These are phyloP conservation scores for Lasioglossum lativentre DNA, from an alignment of 2,888 invertebrate genomes.

Conservation along the genomic window DNA sequence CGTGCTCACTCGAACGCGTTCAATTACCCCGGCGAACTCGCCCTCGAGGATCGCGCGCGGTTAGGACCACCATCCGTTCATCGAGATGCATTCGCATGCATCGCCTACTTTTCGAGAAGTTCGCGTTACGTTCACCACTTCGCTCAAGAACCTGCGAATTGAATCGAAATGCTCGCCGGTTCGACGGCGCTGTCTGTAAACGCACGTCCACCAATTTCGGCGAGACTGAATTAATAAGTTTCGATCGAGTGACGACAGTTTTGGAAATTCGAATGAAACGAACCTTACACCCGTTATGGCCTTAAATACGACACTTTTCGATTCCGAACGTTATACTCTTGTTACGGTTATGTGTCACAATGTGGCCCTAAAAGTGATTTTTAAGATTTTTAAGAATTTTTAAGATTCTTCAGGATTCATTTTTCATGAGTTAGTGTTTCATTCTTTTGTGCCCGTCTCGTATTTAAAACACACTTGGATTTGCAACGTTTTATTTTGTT, in stretches of 20 bases:
- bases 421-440: neutral
- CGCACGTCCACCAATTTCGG: neutral
- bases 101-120: constrained; percentile 13
- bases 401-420: no score
- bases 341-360: neutral
- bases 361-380: neutral
- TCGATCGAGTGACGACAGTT: neutral
- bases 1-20: constrained; percentile 2
- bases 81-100: constrained; percentile 38
- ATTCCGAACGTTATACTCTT: neutral
- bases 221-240: neutral
- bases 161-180: neutral
- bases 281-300: neutral
- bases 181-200: neutral
- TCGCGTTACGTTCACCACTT: constrained; percentile 13
- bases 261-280: neutral
- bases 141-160: constrained; percentile 10
- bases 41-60: neutral
- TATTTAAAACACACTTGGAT: no score
- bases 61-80: constrained; percentile 13
- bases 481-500: no score
- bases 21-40: constrained; percentile 8
- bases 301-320: neutral
- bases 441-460: neutral
- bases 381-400: no score